Percentiles rank a stretch among this genome's conserved stretches.
Evolutionary conservation across 2,113 vertebrate genomes (phyloP).

Genomic region (Balaenoptera acutorostrata): DNA sequence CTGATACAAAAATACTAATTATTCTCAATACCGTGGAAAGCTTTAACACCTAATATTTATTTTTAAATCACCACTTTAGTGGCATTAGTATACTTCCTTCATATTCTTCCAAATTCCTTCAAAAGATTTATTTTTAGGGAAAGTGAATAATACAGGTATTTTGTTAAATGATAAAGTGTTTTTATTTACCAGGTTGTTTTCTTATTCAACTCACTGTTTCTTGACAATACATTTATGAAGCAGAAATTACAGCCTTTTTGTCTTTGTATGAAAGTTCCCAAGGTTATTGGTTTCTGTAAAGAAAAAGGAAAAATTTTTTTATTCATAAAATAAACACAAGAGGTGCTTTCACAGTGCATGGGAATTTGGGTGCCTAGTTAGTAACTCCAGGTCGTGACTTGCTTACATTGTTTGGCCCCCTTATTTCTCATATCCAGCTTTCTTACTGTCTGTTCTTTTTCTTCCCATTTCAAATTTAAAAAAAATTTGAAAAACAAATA

Average conservation of each 20-base stretch:
- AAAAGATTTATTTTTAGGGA: background rate
- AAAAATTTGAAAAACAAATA: too few species aligned
- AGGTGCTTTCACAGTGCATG: background rate
- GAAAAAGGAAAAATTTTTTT: background rate
- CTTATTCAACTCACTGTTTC: background rate
- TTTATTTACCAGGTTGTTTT: slow-evolving; percentile 22
- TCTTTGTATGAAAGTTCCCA: background rate
- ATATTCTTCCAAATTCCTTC: background rate
- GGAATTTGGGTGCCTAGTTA: background rate
- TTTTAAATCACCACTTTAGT: slow-evolving; percentile 1
- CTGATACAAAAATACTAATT: background rate
- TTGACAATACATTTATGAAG: background rate
- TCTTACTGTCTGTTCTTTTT: background rate
- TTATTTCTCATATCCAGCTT: background rate
- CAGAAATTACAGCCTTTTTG: slow-evolving; percentile 14
- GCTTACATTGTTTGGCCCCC: background rate
- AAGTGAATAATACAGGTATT: slow-evolving; percentile 9
- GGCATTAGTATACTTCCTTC: background rate
- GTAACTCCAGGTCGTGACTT: background rate
- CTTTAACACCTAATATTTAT: background rate
- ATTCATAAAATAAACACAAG: background rate
- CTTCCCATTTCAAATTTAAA: background rate
- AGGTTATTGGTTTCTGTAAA: background rate
- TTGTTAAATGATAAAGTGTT: slow-evolving; percentile 32
- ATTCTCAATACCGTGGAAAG: slow-evolving; percentile 13